Evolutionary conservation across 2,888 invertebrate species (phyloP).

Genomic region (Mimumesa dahlbomi): DNA sequence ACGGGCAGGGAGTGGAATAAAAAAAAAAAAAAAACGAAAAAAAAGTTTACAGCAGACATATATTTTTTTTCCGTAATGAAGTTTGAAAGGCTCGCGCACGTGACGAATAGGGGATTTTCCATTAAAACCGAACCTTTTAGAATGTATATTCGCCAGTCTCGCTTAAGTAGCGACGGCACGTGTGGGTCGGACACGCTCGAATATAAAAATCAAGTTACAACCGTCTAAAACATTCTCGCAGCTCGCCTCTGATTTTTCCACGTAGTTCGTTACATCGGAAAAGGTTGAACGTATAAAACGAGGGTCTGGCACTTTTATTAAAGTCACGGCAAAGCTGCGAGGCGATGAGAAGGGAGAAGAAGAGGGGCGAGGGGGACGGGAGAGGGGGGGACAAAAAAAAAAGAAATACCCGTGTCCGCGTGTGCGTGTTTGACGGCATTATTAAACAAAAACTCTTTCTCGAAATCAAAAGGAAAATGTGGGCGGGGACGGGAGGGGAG

Average conservation of each 20-base stretch:
- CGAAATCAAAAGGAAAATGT: neutral
- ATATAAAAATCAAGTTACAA: constrained; percentile 2
- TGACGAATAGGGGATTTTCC: too few species aligned
- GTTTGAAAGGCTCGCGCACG: too few species aligned
- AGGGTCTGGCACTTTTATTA: constrained; percentile 14
- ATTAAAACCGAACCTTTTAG: neutral
- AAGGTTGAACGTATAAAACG: constrained; percentile 5
- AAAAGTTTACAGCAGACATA: too few species aligned
- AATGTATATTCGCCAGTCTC: neutral
- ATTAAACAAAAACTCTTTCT: constrained; percentile 13
- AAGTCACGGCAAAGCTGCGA: neutral
- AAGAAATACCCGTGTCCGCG: neutral
- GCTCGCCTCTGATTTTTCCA: constrained; percentile 17
- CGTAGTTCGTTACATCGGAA: neutral
- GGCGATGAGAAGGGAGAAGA: too few species aligned
- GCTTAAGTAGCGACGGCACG: constrained; percentile 11
- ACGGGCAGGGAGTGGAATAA: too few species aligned
- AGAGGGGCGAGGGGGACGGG: neutral
- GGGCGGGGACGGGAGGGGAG: too few species aligned
- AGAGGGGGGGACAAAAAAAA: neutral
- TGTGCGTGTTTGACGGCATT: neutral
- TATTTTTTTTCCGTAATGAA: too few species aligned
- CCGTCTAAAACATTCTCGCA: constrained; percentile 14
- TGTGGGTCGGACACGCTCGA: neutral
- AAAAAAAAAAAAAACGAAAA: too few species aligned